Conservation (phyloP, 2,113 vertebrate species). For the Dicrurus megarhynchus region DNA sequence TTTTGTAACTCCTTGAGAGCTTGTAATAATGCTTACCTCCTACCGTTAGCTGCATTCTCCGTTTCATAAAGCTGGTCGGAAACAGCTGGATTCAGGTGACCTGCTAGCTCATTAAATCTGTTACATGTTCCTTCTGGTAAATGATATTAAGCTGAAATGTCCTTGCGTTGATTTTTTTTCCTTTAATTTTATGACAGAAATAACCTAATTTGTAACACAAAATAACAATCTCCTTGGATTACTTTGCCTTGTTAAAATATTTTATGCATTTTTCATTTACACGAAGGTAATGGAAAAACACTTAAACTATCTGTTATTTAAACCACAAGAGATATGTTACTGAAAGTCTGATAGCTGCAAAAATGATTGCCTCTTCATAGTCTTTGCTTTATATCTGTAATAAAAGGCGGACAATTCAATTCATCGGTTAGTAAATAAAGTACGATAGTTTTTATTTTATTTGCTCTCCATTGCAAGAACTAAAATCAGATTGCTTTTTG, state of each 20-base stretch:
- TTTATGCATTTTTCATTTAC: slow-evolving; percentile 87
- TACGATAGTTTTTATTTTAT: slow-evolving; percentile 78
- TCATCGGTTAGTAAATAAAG: slow-evolving; percentile 93
- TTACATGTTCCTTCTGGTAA: slow-evolving; percentile 82
- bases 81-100: slow-evolving; percentile 90
- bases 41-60: slow-evolving; percentile 75
- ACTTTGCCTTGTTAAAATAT: slow-evolving; percentile 88
- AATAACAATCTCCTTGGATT: slow-evolving; percentile 86
- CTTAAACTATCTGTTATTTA: slow-evolving; percentile 93
- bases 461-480: slow-evolving; percentile 72
- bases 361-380: slow-evolving; percentile 93
- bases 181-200: slow-evolving; percentile 88
- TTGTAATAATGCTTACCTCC: slow-evolving; percentile 82
- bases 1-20: slow-evolving; percentile 80
- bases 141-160: slow-evolving; percentile 86
- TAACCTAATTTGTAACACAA: slow-evolving; percentile 88
- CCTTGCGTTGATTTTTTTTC: slow-evolving; percentile 81
- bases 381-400: slow-evolving; percentile 90
- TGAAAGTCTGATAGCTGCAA: slow-evolving; percentile 84
- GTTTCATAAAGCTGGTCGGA: slow-evolving; percentile 81
- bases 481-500: slow-evolving; percentile 77
- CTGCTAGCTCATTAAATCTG: slow-evolving; percentile 87
- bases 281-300: slow-evolving; percentile 84
- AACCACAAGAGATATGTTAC: slow-evolving; percentile 90
- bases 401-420: slow-evolving; percentile 94